Evolutionary conservation across 2,888 invertebrate genomes (phyloP), one percentile per base, ranked within the genome.

Genomic region (Tenthredo scrophulariae): DNA sequence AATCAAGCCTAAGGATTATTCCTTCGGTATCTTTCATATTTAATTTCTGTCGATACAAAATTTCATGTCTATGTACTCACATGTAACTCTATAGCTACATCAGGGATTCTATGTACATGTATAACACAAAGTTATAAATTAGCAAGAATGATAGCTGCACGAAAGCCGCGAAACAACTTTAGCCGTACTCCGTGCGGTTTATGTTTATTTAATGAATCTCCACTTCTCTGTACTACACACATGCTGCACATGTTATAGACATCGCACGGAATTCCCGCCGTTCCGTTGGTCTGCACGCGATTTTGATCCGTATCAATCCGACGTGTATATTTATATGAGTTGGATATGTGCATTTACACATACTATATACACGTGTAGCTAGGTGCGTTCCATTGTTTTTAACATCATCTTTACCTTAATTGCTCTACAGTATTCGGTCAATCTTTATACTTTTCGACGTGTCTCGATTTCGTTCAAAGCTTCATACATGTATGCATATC

Each of bases 121-220:
- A 33, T 6, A 33, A 37, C n/a, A 18, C 37, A 70, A n/a, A 70
- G 54, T 33, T 33, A 37, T 79, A 22, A 62, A 62, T 37, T 62
- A 62, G 37, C 58, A 33, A 50, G 22, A 62, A 80, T 37, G 33
- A 54, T 80, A 9, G 62, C 50, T 40, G 58, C 58, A 80, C 80
- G 33, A 80, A 37, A 62, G 40, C 26, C 22, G 13, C 37, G 40
- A 9, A 40, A 80, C 13, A 80, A 80, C 40, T 62, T 58, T 62
- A 13, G 37, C 62, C 80, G 58, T 22, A 50, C 43, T 15, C 33
- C 29, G 15, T 50, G 46, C 5, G 26, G 37, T 70, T 67, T 70
- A 83, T 83, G 83, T 83, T 70, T 83, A 83, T 83, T 83, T 83
- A 70, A 83, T 83, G 83, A 83, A 83, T 83, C 83, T 67, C 70